phyloP scores from a whole-genome alignment of 2,888 invertebrate genomes.

The Cheilosia vernalis region DNA sequence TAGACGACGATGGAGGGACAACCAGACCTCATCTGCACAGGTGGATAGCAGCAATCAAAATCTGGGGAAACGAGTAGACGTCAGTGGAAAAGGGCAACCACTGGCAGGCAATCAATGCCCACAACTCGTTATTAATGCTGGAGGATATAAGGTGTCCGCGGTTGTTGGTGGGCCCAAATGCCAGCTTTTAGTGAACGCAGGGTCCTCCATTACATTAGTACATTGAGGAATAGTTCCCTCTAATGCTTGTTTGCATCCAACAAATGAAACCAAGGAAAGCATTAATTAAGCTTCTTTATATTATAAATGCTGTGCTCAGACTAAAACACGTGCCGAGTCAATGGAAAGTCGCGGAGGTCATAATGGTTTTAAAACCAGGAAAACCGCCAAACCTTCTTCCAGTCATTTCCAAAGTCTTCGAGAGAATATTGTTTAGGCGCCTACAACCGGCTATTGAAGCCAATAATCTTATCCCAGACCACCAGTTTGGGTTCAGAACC shows the following conservation, averaged over 20 bases:
- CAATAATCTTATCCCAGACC: too few relatives aligned
- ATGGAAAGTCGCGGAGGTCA: too few relatives aligned
- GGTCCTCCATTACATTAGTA: not conserved
- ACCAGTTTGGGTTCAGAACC: too few relatives aligned
- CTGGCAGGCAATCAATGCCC: slow-evolving; percentile 4
- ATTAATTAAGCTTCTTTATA: too few relatives aligned
- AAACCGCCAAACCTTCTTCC: too few relatives aligned
- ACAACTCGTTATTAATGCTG: not conserved
- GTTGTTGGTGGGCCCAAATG: not conserved
- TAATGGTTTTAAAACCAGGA: too few relatives aligned
- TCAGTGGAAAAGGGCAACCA: slow-evolving; percentile 1
- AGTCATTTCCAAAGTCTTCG: too few relatives aligned
- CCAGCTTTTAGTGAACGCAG: not conserved
- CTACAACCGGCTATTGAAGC: too few relatives aligned
- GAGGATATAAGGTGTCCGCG: slow-evolving; percentile 2
- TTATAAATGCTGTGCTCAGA: too few relatives aligned
- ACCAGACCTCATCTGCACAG: not conserved
- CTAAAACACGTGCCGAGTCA: too few relatives aligned
- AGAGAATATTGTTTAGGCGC: too few relatives aligned
- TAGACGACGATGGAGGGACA: not conserved
- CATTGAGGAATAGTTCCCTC: not conserved
- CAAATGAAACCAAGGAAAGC: slow-evolving; percentile 5
- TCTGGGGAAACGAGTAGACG: not conserved
- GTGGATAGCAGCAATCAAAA: not conserved
- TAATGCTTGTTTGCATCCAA: not conserved